Percentiles rank a stretch among this genome's conserved stretches.
Conservation (phyloP, 2,113 vertebrate genomes). For the Anoplopoma fimbria region DNA sequence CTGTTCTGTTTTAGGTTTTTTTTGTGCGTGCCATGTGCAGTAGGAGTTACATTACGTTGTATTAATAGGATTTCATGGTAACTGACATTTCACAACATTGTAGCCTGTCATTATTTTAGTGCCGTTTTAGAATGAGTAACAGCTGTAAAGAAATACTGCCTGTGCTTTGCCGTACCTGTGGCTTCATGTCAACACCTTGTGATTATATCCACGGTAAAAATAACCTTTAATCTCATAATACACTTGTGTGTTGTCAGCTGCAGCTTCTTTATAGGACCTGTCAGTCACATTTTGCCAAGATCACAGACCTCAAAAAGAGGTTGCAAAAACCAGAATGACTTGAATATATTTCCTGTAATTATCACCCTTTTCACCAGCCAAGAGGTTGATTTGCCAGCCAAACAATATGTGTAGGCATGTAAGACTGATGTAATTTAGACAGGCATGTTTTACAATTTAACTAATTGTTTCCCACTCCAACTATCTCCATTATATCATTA, state of each 20-base stretch:
- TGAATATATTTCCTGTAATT: slow-evolving; percentile 15
- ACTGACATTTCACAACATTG: slow-evolving; percentile 16
- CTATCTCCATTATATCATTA: slow-evolving; percentile 82
- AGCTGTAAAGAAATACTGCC: slow-evolving; percentile 21
- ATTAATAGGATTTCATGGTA: not conserved
- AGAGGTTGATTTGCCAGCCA: not conserved
- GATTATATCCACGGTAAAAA: slow-evolving; percentile 83
- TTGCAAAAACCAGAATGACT: slow-evolving; percentile 19
- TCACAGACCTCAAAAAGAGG: slow-evolving; percentile 45
- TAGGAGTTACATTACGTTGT: not conserved
- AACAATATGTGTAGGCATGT: not conserved
- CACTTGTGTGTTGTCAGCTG: slow-evolving; percentile 73
- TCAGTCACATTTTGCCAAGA: slow-evolving; percentile 64
- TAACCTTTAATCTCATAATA: slow-evolving; percentile 85
- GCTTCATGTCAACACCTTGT: slow-evolving; percentile 70
- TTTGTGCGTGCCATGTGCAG: not conserved
- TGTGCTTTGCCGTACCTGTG: slow-evolving; percentile 36
- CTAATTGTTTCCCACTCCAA: slow-evolving; percentile 41
- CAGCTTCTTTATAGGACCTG: slow-evolving; percentile 61
- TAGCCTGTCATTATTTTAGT: not conserved
- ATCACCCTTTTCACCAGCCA: not conserved
- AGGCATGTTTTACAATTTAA: not conserved
- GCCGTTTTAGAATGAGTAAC: not conserved
- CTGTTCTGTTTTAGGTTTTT: not conserved
- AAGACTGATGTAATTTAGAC: not conserved